phyloP scores from a whole-genome alignment of 2,113 vertebrate genomes.

The Chionodraco myersi region DNA sequence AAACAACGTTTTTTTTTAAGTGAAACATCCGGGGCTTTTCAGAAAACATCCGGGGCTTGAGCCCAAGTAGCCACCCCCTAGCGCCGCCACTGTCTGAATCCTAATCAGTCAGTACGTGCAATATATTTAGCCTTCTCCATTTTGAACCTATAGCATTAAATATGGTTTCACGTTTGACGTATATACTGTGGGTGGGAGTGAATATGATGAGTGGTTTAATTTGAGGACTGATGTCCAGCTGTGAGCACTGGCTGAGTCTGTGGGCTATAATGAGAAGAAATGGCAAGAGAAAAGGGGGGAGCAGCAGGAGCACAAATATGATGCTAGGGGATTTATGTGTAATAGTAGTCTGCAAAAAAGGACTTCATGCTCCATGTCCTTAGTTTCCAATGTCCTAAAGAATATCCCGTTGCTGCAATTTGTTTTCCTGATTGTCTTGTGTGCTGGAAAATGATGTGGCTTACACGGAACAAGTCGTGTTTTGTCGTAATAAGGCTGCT shows the following conservation, averaged over 20 bases:
- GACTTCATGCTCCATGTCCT: conserved; percentile 50
- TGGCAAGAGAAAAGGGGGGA: conserved; percentile 37
- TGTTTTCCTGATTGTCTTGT: conserved; percentile 13
- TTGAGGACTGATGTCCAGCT: conserved; percentile 60
- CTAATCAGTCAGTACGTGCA: background rate
- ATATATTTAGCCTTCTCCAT: conserved; percentile 1
- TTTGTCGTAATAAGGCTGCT: conserved; percentile 5
- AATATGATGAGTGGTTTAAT: conserved; percentile 48
- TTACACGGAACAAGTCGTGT: conserved; percentile 11
- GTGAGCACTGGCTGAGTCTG: conserved; percentile 51
- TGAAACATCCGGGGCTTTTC: too few species aligned
- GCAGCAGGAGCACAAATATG: conserved; percentile 20
- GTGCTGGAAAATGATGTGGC: conserved; percentile 12
- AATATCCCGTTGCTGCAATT: conserved; percentile 13
- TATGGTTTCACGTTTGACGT: conserved; percentile 10
- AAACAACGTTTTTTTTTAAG: too few species aligned
- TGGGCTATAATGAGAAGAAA: conserved; percentile 58
- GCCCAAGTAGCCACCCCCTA: too few species aligned
- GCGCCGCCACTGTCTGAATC: background rate
- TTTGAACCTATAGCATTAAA: conserved; percentile 2
- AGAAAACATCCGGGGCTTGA: too few species aligned
- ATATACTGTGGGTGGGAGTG: conserved; percentile 15
- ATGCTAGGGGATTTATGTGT: conserved; percentile 51
- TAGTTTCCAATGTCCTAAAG: conserved; percentile 46
- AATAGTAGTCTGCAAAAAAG: conserved; percentile 51